phyloP scores from a whole-genome alignment of 2,888 invertebrate genomes.

The Drosophila birchii region DNA sequence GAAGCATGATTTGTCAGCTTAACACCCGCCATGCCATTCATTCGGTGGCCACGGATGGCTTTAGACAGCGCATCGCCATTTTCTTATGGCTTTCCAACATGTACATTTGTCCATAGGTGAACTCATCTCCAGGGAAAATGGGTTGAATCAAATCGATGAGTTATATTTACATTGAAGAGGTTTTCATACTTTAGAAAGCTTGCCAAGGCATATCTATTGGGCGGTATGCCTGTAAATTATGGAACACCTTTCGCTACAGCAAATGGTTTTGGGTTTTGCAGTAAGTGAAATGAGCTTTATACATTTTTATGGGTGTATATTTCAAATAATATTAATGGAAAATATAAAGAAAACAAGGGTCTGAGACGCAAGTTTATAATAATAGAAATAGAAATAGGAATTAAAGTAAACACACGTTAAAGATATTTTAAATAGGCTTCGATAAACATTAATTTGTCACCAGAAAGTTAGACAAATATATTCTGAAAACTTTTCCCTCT shows the following conservation, averaged over 20 bases:
- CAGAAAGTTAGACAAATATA: neutral
- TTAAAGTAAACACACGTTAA: too few species aligned
- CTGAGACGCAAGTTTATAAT: too few species aligned
- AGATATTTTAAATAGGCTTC: neutral
- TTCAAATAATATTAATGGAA: neutral
- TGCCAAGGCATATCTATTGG: conserved; percentile 5
- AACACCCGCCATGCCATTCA: conserved; percentile 74
- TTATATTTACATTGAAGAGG: conserved; percentile 7
- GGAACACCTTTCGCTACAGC: conserved; percentile 2
- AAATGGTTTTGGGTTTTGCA: conserved; percentile 1
- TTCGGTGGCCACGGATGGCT: conserved; percentile 46
- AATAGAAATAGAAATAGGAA: too few species aligned
- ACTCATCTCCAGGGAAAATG: conserved; percentile 3
- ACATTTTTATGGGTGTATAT: neutral
- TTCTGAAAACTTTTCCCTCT: neutral
- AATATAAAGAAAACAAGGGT: too few species aligned
- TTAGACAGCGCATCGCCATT: conserved; percentile 39
- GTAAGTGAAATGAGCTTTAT: neutral
- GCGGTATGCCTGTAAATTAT: conserved; percentile 8
- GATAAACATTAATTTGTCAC: neutral
- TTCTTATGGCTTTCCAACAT: conserved; percentile 15
- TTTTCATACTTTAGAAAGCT: conserved; percentile 22
- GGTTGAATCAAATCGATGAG: conserved; percentile 14
- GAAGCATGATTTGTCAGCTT: conserved; percentile 83
- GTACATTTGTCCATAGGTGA: neutral